Evolutionary conservation across 2,888 invertebrate species (phyloP), one percentile per base, ranked within the genome.

Genomic region (Polyommatus icarus): DNA sequence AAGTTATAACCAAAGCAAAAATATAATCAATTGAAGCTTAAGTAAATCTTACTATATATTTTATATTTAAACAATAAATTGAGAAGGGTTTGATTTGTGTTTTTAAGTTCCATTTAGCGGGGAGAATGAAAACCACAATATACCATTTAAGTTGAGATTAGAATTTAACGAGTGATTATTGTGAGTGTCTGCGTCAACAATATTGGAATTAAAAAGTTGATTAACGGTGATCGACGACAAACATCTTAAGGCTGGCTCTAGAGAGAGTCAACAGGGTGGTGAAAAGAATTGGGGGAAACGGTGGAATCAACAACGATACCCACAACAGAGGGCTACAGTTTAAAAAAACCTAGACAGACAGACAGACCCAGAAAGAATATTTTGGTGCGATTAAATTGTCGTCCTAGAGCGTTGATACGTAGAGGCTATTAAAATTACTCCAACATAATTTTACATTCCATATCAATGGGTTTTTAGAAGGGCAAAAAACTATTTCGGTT

Each of bases 171-270:
- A 54, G 54, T 18, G 54, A 54, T 24, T 75, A 71, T 20, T 77
- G 79, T 46, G 59, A 77, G 57, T 54, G 57, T 54, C 72, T 72
- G 73, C 29, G 82, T 80, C 80, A 79, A 79, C 83, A 83, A 84
- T 87, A 86, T 87, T 86, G 83, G 85, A 83, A 88, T 90, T 89
- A 88, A 90, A 90, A 89, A 88, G 85, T 88, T 86, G 87, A 88
- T 88, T 88, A 88, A 86, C 83, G 83, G 79, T 83, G 83, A 89
- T 89, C 86, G 87, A 80, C 77, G 81, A 84, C 85, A 89, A 89
- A 89, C 87, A 85, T 83, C 84, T 85, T 80, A 79, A 76, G 78
- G 79, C 81, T 87, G 84, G 85, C 85, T 83, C 88, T 86, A 79
- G 80, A 83, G 78, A 82, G 84, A 85, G 89, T 88, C 89, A 89